Evolutionary conservation across 2,888 invertebrate genomes (phyloP), one percentile per base, ranked within the genome.

Genomic region (Amiota mariae): DNA sequence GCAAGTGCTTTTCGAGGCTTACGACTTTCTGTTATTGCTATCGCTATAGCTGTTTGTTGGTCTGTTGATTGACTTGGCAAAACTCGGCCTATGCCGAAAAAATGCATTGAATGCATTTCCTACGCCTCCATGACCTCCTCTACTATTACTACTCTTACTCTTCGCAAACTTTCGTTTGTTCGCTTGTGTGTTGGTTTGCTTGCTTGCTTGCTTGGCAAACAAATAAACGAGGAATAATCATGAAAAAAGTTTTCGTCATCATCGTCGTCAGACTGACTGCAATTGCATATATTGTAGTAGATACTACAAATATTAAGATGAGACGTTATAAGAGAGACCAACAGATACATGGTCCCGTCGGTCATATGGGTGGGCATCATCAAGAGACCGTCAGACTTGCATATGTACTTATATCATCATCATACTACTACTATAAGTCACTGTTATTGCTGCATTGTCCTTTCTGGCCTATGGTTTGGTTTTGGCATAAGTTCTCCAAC

Each of bases 51-150:
- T 18, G 11, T 2, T 36, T 36, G 36, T 36, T 36, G 36, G 36
- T 36, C 36, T 20, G 20, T 20, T 54, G 54, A 54, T 54, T 54
- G 54, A 15, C 54, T 54, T 54, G 54, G 13, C n/a, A 15, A 15
- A 59, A 59, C 18, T 59, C 15, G n/a, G 66, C 18, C 66, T 66
- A 48, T 48, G 66, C 66, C 66, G 18, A 68, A 68, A 68, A 63
- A 72, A 72, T 84, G 67, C 67, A 68, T 68, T 68, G 85, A 84
- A 84, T 84, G 83, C 83, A 86, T 81, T 86, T 77, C 13, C 46
- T 18, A 54, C n/a, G 59, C 54, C 20, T 61, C 67, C 48, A 56
- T 15, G 56, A 64, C 59, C 18, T 48, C 59, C 49, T 24, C 77
- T 24, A 3, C 24, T n/a, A n/a, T n/a, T n/a, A 24, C 3, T 78